Evolutionary conservation across 2,888 invertebrate species (phyloP).

Genomic region (Ganaspis brasiliensis): DNA sequence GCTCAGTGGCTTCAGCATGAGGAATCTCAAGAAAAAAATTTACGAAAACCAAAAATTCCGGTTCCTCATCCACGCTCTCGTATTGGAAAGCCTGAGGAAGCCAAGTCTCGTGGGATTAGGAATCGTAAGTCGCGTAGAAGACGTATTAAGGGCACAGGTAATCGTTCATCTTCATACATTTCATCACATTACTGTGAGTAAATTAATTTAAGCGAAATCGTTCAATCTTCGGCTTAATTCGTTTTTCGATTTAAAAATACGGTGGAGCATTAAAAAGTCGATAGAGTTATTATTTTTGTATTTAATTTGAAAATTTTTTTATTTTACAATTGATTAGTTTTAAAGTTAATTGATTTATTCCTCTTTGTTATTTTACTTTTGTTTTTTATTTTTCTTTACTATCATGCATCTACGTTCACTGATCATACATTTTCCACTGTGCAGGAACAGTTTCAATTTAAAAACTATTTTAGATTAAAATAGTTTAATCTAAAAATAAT

Average conservation of each 20-base stretch:
- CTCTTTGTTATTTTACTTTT: no score
- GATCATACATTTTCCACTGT: constrained; percentile 13
- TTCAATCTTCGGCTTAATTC: background rate
- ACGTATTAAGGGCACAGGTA: constrained; percentile 76
- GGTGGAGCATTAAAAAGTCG: no score
- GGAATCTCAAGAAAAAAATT: constrained; percentile 46
- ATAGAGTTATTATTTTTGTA: no score
- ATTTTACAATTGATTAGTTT: no score
- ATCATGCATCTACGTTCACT: background rate
- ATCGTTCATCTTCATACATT: constrained; percentile 58
- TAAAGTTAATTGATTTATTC: no score
- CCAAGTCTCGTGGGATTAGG: constrained; percentile 65
- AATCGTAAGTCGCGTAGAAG: constrained; percentile 79
- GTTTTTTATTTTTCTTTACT: background rate
- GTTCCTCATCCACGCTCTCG: constrained; percentile 74
- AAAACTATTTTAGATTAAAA: background rate
- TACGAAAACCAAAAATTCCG: constrained; percentile 58
- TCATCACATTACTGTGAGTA: constrained; percentile 24
- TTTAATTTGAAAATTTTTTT: no score
- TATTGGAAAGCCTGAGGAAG: constrained; percentile 65
- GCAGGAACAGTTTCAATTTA: background rate
- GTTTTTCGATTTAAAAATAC: background rate
- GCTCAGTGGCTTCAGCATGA: constrained; percentile 72
- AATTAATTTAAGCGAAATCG: background rate
- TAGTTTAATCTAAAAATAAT: background rate